Evolutionary conservation across 2,113 vertebrate genomes (phyloP).

Genomic region (Scatophagus argus): DNA sequence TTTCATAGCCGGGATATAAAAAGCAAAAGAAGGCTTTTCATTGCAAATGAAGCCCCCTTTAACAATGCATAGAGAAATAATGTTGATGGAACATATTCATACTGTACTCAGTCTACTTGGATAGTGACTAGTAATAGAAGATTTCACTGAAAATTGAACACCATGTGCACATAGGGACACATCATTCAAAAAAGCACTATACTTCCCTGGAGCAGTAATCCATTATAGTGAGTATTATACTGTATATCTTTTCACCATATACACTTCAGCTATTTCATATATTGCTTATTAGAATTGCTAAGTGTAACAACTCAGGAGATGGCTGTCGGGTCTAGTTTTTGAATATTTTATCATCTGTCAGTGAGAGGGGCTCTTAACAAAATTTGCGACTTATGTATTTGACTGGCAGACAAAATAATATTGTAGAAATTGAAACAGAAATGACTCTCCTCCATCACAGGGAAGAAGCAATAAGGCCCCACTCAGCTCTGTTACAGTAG

Average conservation of each 20-base stretch:
- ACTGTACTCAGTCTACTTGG: background rate
- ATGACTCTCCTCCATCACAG: background rate
- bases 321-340: background rate
- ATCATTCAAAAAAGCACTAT: background rate
- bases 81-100: slow-evolving; percentile 21
- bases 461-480: slow-evolving; percentile 20
- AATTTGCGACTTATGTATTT: slow-evolving; percentile 14
- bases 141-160: slow-evolving; percentile 10
- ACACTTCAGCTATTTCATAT: slow-evolving; percentile 17
- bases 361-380: slow-evolving; percentile 2
- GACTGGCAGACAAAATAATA: slow-evolving; percentile 43
- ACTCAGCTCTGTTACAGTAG: background rate
- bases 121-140: slow-evolving; percentile 15
- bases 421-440: slow-evolving; percentile 40
- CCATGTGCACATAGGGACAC: background rate
- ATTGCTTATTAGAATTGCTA: slow-evolving; percentile 20
- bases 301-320: slow-evolving; percentile 6
- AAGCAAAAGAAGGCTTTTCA: slow-evolving; percentile 11
- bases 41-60: slow-evolving; percentile 42
- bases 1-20: slow-evolving; percentile 31
- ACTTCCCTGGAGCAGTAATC: slow-evolving; percentile 3
- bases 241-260: background rate
- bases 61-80: slow-evolving; percentile 23
- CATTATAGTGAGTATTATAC: background rate
- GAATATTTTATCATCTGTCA: slow-evolving; percentile 28